Evolutionary conservation across 2,888 invertebrate genomes (phyloP).

Genomic region (Heteropelma amictum): DNA sequence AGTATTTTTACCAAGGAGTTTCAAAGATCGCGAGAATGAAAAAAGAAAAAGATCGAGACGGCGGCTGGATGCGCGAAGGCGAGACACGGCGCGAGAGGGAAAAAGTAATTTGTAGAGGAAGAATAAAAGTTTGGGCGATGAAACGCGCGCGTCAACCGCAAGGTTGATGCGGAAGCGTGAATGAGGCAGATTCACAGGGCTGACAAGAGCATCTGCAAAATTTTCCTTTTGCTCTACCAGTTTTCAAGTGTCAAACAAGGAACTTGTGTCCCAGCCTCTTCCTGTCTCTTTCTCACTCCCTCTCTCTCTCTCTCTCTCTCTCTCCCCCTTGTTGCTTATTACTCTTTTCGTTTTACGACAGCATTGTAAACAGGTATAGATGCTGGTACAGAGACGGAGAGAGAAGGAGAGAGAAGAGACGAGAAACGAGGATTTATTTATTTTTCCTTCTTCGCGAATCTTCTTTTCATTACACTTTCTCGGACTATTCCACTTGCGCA

Average conservation of each 20-base stretch:
- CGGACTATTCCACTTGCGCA: slow-evolving; percentile 26
- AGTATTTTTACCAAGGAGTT: too few relatives aligned
- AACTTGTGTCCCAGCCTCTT: slow-evolving; percentile 33
- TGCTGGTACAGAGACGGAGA: slow-evolving; percentile 55
- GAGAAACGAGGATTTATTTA: slow-evolving; percentile 41
- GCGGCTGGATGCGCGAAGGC: not conserved
- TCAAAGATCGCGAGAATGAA: not conserved
- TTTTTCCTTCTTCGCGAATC: slow-evolving; percentile 20
- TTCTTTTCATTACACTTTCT: slow-evolving; percentile 58
- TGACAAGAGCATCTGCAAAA: slow-evolving; percentile 20
- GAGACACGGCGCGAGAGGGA: not conserved
- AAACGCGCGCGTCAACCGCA: slow-evolving; percentile 29
- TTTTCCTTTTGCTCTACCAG: not conserved
- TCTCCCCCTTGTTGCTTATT: slow-evolving; percentile 27
- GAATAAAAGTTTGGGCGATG: slow-evolving; percentile 5
- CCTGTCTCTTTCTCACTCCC: slow-evolving; percentile 35
- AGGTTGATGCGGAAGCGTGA: slow-evolving; percentile 4
- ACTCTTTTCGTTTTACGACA: slow-evolving; percentile 42
- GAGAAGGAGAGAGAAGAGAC: slow-evolving; percentile 59
- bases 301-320: slow-evolving; percentile 45
- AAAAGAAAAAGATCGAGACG: not conserved
- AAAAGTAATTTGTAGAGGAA: slow-evolving; percentile 20
- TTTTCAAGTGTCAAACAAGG: slow-evolving; percentile 35
- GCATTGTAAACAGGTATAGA: slow-evolving; percentile 63
- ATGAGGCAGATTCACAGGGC: not conserved